phyloP scores from a whole-genome alignment of 2,113 vertebrate species.

The Macroglossus sobrinus region DNA sequence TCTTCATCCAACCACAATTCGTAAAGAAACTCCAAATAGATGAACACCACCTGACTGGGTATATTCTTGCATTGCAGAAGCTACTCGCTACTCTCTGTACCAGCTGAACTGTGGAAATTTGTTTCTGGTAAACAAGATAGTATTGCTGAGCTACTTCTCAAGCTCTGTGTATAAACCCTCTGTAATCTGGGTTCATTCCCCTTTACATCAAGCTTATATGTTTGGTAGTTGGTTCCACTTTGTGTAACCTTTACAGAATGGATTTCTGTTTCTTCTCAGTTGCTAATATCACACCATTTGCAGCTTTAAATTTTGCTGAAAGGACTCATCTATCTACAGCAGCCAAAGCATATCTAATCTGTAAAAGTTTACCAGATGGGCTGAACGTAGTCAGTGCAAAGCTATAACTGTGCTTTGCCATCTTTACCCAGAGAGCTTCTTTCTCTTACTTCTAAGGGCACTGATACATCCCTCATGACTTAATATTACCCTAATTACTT shows the following conservation, averaged over 20 bases:
- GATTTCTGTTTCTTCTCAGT: conserved; percentile 95
- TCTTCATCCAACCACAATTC: no score
- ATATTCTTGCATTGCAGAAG: no score
- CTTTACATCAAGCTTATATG: conserved; percentile 93
- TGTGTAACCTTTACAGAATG: conserved; percentile 92
- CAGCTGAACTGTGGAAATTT: no score
- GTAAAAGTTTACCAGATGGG: conserved; percentile 92
- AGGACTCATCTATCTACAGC: conserved; percentile 91
- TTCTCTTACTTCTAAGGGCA: background rate
- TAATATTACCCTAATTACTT: background rate
- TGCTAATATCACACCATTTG: conserved; percentile 91
- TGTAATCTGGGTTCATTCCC: conserved; percentile 86
- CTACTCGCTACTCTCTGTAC: no score
- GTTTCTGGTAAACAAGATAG: no score
- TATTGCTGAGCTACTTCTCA: no score
- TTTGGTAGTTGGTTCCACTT: conserved; percentile 92
- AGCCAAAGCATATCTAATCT: conserved; percentile 93
- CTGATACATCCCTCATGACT: background rate
- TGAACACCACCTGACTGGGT: no score
- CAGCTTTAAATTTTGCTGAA: conserved; percentile 92
- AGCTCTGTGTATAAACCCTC: no score
- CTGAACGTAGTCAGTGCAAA: conserved; percentile 93
- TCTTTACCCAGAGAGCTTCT: conserved; percentile 69
- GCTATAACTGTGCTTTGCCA: conserved; percentile 91
- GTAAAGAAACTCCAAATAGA: no score